Evolutionary conservation across 2,113 vertebrate species (phyloP).

Genomic region (Phyllostomus discolor): DNA sequence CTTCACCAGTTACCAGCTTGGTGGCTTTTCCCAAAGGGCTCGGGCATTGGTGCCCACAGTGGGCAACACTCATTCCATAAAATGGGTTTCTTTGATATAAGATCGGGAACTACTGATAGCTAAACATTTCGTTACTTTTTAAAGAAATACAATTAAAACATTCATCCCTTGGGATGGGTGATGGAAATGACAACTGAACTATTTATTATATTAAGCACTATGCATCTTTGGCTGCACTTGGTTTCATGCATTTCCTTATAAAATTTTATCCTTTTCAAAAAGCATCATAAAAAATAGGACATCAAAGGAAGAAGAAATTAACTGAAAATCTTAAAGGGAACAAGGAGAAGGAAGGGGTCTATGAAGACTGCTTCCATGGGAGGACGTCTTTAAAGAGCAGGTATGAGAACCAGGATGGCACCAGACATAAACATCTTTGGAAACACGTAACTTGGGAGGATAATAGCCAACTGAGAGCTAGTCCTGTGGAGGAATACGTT

Average conservation of each 20-base stretch:
- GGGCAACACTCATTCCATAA: neutral
- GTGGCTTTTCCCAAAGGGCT: neutral
- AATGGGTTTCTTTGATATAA: neutral
- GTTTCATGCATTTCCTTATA: neutral
- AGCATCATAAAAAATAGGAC: neutral
- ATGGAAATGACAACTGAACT: neutral
- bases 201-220: neutral
- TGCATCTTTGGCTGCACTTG: neutral
- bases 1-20: neutral
- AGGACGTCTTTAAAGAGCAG: neutral
- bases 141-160: neutral
- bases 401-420: neutral
- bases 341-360: neutral
- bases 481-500: neutral
- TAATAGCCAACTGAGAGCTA: neutral
- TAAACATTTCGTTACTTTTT: neutral
- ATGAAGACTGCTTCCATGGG: neutral
- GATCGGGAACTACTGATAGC: conserved; percentile 8
- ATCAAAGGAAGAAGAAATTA: neutral
- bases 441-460: neutral
- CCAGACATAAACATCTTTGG: neutral
- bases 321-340: conserved; percentile 12
- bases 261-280: conserved; percentile 36
- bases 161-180: neutral
- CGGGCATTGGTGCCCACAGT: neutral